These are phyloP conservation scores for Drosophila emarginata DNA, from an alignment of 2,888 invertebrate species.

Conservation along the genomic window DNA sequence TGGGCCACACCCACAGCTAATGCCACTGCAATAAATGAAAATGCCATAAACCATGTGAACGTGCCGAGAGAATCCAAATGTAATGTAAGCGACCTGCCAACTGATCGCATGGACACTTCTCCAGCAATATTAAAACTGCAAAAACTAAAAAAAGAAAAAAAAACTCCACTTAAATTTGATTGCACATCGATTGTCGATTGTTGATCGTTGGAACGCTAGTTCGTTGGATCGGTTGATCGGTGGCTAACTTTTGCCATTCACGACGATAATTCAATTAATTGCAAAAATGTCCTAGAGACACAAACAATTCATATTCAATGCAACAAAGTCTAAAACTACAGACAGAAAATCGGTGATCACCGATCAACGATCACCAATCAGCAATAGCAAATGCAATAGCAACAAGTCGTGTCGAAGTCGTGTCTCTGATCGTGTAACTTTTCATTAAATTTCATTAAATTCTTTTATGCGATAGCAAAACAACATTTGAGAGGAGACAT, in stretches of 20 bases:
- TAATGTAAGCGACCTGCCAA: conserved; percentile 52
- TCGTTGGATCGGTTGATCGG: neutral
- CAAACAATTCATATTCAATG: conserved; percentile 62
- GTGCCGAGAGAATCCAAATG: conserved; percentile 47
- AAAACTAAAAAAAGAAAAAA: neutral
- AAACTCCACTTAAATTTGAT: conserved; percentile 46
- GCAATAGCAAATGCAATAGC: neutral
- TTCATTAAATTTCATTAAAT: conserved; percentile 78
- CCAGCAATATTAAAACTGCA: conserved; percentile 13
- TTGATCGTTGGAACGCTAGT: conserved; percentile 20
- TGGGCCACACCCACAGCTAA: conserved; percentile 60
- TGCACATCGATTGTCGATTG: conserved; percentile 50
- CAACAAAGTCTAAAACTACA: conserved; percentile 52
- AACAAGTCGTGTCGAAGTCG: conserved; percentile 36
- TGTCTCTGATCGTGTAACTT: conserved; percentile 72
- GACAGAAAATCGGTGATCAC: conserved; percentile 33
- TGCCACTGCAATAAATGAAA: conserved; percentile 46
- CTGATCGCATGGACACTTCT: conserved; percentile 42
- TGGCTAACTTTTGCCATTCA: conserved; percentile 57
- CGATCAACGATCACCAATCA: neutral
- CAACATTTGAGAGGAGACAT: conserved; percentile 31
- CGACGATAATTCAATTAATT: conserved; percentile 79
- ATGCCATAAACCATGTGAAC: conserved; percentile 47
- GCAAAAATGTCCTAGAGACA: conserved; percentile 77
- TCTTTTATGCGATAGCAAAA: conserved; percentile 76